Evolutionary conservation across 2,888 invertebrate species (phyloP).

Genomic region (Chorisops tibialis): DNA sequence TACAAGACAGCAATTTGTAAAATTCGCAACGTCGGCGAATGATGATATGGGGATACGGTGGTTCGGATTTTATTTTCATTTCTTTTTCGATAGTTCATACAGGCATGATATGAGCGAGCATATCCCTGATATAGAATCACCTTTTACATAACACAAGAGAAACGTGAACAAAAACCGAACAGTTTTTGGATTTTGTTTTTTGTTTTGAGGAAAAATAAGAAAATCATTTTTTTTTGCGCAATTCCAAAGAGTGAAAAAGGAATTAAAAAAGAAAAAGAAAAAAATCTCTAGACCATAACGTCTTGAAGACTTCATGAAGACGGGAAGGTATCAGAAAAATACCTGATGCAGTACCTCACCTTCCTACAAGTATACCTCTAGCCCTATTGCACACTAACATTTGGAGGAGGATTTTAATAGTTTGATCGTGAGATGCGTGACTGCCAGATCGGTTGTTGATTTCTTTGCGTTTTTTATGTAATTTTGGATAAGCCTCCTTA

Average conservation of each 20-base stretch:
- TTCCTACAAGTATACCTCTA: not conserved
- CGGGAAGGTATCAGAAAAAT: not conserved
- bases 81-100: too few relatives aligned
- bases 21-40: too few relatives aligned
- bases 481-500: conserved; percentile 2
- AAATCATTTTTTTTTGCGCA: not conserved
- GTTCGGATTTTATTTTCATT: too few relatives aligned
- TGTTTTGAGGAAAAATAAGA: too few relatives aligned
- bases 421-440: conserved; percentile 52
- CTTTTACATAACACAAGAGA: too few relatives aligned
- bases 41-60: too few relatives aligned
- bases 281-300: conserved; percentile 6
- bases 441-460: conserved; percentile 37
- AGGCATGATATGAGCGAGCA: too few relatives aligned
- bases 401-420: conserved; percentile 49
- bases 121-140: too few relatives aligned
- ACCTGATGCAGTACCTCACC: not conserved
- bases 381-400: conserved; percentile 38
- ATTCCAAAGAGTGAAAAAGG: not conserved
- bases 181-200: too few relatives aligned
- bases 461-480: conserved; percentile 5
- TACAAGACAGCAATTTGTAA: too few relatives aligned
- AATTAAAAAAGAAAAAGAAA: too few relatives aligned
- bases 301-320: conserved; percentile 6
- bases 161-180: too few relatives aligned